Conservation (phyloP, 2,113 vertebrate genomes). For the Aleadryas rufinucha region DNA sequence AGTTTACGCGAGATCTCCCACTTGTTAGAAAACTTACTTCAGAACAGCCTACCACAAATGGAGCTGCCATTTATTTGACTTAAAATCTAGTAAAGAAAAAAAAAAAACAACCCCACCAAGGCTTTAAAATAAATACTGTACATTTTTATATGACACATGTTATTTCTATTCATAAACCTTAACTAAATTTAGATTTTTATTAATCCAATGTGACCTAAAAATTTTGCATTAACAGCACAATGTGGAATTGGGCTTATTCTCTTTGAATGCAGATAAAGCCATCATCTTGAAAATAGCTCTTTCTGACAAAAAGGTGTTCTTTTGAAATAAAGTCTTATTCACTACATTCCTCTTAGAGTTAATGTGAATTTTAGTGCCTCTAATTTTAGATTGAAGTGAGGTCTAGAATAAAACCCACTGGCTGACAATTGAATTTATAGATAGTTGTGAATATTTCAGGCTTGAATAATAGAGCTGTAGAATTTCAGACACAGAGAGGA, state of each 20-base stretch:
- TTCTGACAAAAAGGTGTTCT: constrained; percentile 91
- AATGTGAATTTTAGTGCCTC: constrained; percentile 96
- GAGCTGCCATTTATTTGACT: not conserved
- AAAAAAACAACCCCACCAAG: constrained; percentile 42
- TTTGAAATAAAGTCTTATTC: constrained; percentile 91
- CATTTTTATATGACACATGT: constrained; percentile 54
- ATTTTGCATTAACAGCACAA: constrained; percentile 89
- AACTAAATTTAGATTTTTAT: constrained; percentile 79
- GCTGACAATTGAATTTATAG: constrained; percentile 98
- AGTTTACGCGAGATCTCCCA: not conserved
- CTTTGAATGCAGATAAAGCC: constrained; percentile 93
- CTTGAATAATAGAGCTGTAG: constrained; percentile 92
- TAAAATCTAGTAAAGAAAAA: constrained; percentile 49
- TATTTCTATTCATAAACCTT: constrained; percentile 79
- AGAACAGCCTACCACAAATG: not conserved
- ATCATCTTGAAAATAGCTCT: constrained; percentile 92
- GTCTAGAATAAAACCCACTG: constrained; percentile 86
- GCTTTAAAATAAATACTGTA: constrained; percentile 74
- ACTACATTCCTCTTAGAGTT: constrained; percentile 86
- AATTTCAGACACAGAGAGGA: constrained; percentile 82
- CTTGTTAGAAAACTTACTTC: not conserved
- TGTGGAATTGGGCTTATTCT: constrained; percentile 84
- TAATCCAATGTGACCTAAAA: constrained; percentile 82
- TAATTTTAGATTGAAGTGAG: constrained; percentile 92
- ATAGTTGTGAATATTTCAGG: constrained; percentile 94